phyloP scores from a whole-genome alignment of 2,113 vertebrate genomes.

The Propithecus coquereli region DNA sequence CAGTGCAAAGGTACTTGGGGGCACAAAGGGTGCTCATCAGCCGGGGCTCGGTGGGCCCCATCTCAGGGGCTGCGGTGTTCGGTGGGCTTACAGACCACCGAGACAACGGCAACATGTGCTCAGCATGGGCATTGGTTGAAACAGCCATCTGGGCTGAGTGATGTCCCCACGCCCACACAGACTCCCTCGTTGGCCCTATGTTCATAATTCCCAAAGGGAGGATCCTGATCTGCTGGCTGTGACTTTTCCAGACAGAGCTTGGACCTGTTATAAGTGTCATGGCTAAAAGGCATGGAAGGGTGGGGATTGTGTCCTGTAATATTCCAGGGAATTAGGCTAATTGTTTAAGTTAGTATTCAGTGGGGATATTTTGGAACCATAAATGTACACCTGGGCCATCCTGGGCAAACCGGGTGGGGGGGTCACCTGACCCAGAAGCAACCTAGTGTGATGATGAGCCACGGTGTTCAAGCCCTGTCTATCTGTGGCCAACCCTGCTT shows the following conservation, averaged over 20 bases:
- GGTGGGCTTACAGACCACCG: neutral
- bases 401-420: neutral
- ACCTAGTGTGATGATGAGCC: accelerated
- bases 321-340: neutral
- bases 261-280: neutral
- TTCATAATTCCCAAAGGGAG: too few species aligned
- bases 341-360: neutral
- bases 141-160: too few species aligned
- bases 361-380: neutral
- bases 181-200: too few species aligned
- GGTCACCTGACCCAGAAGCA: neutral
- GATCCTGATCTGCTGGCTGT: neutral
- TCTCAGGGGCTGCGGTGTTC: neutral
- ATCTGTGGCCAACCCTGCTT: too few species aligned
- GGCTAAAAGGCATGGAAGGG: neutral
- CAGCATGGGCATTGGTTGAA: neutral
- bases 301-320: neutral
- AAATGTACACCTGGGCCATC: neutral
- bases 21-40: neutral
- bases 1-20: neutral
- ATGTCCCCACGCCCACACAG: too few species aligned
- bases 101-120: neutral
- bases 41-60: neutral
- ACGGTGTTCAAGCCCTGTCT: too few species aligned
- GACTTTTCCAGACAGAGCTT: neutral